These are phyloP conservation scores for Coracopsis vasa DNA, from an alignment of 2,113 vertebrate species.

Conservation along the genomic window DNA sequence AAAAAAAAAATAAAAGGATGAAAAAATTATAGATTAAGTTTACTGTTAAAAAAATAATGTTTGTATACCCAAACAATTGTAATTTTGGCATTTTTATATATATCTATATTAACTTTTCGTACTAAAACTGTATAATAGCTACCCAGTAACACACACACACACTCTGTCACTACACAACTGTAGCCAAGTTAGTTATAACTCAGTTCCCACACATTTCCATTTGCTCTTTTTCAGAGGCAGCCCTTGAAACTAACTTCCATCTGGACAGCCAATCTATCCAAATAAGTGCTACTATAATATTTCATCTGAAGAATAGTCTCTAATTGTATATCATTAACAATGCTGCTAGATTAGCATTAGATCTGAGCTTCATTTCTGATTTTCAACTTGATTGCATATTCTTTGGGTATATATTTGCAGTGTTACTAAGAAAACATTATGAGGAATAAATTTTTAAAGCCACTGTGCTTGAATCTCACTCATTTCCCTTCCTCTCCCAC, in stretches of 20 bases:
- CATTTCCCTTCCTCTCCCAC: neutral
- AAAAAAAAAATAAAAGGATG: neutral
- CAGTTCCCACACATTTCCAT: neutral
- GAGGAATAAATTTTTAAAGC: slow-evolving; percentile 6
- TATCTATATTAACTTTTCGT: neutral
- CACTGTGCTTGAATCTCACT: neutral
- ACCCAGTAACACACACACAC: neutral
- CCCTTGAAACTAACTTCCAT: neutral
- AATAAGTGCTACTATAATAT: neutral
- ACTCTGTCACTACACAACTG: neutral
- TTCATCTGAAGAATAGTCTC: slow-evolving; percentile 1
- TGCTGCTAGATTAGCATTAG: neutral
- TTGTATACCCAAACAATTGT: neutral
- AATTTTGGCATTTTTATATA: neutral
- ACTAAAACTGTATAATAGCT: neutral
- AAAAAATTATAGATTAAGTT: neutral
- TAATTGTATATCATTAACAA: neutral
- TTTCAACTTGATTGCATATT: slow-evolving; percentile 19
- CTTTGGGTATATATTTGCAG: neutral
- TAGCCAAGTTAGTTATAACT: neutral
- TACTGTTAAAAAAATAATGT: neutral
- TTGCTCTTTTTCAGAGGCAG: neutral
- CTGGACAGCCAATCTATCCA: neutral
- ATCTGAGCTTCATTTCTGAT: neutral
- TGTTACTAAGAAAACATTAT: neutral